Base-by-base conservation (phyloP, 2,888 invertebrate species). In the Campoletis raptor region DNA sequence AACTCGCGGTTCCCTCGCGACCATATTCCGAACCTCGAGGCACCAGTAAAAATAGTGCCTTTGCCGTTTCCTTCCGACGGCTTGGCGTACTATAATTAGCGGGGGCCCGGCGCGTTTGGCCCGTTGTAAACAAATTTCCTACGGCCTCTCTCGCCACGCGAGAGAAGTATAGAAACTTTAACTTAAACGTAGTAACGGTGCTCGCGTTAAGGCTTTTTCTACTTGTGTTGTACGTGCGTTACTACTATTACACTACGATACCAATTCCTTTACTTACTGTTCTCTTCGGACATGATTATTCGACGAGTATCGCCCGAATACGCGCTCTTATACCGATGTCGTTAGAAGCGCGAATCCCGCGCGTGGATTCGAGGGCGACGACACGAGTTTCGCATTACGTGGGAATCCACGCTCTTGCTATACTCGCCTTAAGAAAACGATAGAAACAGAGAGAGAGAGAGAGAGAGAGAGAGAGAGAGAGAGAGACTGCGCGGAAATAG, bases 31-130 rank as follows among this genome's bases (percentile, higher is more conserved):
- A 85, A 87, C 79, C 79, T 74, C 90, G 90, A 89, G 91, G 90
- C 91, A 90, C 88, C 89, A 90, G 92, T 92, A 93, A 93, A 93
- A 93, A 93, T 93, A 93, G 93, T 92, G 91, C 89, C 91, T 90
- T 91, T 91, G 90, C 88, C 90, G 90, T 92, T 93, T 93, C 92
- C 91, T 92, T 91, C 91, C 92, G 92, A 92, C 91, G 90, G 89
- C 90, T 90, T 84, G 87, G 90, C 76, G 86, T 88, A 92, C 92
- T 93, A 93, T 92, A 93, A 91, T 93, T 93, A 93, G 93, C 92
- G 89, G 89, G 89, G 92, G 88, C 90, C 85, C 79, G 78, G 86
- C 92, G 91, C 90, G 92, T 92, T 90, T 92, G 91, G 90, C 90
- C 86, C 85, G 90, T 90, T 89, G 92, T 92, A 93, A 92, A 92